phyloP scores from a whole-genome alignment of 53 echinoderm and acorn worm species.

The Paelopatides confundens region DNA sequence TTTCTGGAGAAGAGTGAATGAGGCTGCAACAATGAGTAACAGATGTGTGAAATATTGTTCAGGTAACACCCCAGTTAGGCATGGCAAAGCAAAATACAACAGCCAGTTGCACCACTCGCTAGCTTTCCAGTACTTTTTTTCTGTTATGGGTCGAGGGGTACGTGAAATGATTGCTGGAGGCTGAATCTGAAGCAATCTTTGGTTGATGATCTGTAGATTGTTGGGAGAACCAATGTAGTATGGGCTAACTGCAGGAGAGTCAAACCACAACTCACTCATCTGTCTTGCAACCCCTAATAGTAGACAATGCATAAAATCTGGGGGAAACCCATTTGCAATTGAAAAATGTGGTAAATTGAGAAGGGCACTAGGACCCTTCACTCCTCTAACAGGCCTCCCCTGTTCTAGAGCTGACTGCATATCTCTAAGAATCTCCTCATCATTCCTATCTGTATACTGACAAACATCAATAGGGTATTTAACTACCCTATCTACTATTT shows the following conservation, averaged over 20 bases:
- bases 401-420: slow-evolving; percentile 52
- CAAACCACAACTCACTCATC: slow-evolving; percentile 58
- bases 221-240: slow-evolving; percentile 58
- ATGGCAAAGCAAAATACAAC: slow-evolving; percentile 47
- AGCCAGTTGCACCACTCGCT: slow-evolving; percentile 49
- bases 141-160: slow-evolving; percentile 38
- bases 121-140: slow-evolving; percentile 58
- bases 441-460: slow-evolving; percentile 60
- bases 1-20: neutral
- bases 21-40: neutral
- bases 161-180: slow-evolving; percentile 17
- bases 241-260: slow-evolving; percentile 8
- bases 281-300: slow-evolving; percentile 54
- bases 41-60: neutral
- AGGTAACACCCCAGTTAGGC: slow-evolving; percentile 52
- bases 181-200: neutral
- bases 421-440: slow-evolving; percentile 61
- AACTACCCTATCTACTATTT: slow-evolving; percentile 4
- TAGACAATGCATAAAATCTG: slow-evolving; percentile 66
- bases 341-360: slow-evolving; percentile 55
- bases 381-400: slow-evolving; percentile 37
- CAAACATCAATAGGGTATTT: slow-evolving; percentile 68
- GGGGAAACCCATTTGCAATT: slow-evolving; percentile 61
- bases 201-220: neutral
- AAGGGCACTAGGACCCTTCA: slow-evolving; percentile 66